phyloP scores from a whole-genome alignment of 2,888 invertebrate species.

The Campoplex capitator region DNA sequence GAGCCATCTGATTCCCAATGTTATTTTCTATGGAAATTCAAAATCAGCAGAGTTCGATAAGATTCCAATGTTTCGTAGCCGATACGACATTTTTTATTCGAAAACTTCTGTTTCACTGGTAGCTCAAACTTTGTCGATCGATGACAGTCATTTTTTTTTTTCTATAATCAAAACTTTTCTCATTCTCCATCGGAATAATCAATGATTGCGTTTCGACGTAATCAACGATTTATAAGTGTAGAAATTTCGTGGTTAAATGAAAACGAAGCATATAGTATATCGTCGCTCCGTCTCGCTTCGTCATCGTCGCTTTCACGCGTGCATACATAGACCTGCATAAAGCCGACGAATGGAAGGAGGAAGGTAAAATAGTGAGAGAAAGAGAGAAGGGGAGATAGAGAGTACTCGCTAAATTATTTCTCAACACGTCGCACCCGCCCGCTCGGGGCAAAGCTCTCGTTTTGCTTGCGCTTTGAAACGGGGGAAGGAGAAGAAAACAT shows the following conservation, averaged over 20 bases:
- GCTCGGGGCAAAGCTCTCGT: constrained; percentile 57
- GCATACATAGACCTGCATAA: constrained; percentile 1
- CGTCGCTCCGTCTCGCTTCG: not conserved
- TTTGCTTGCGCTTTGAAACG: constrained; percentile 59
- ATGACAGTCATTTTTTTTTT: no score
- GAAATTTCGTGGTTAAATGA: not conserved
- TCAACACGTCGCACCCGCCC: constrained; percentile 67
- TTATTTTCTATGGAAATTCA: not conserved
- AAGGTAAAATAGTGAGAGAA: constrained; percentile 2
- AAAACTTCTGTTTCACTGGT: not conserved
- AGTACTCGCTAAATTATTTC: constrained; percentile 68
- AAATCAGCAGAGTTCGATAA: not conserved
- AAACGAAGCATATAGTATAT: not conserved
- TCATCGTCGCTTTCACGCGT: not conserved
- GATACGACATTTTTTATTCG: not conserved
- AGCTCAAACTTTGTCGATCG: no score
- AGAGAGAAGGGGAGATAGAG: constrained; percentile 27
- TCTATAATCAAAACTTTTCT: no score
- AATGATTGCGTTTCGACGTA: not conserved
- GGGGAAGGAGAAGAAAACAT: constrained; percentile 44
- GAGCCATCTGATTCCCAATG: not conserved
- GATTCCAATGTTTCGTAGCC: no score
- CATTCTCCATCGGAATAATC: not conserved
- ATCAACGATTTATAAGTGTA: not conserved
- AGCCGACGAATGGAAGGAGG: constrained; percentile 25